Evolutionary conservation across 2,113 vertebrate genomes (phyloP), one percentile per base, ranked within the genome.

Genomic region (Lontra canadensis): DNA sequence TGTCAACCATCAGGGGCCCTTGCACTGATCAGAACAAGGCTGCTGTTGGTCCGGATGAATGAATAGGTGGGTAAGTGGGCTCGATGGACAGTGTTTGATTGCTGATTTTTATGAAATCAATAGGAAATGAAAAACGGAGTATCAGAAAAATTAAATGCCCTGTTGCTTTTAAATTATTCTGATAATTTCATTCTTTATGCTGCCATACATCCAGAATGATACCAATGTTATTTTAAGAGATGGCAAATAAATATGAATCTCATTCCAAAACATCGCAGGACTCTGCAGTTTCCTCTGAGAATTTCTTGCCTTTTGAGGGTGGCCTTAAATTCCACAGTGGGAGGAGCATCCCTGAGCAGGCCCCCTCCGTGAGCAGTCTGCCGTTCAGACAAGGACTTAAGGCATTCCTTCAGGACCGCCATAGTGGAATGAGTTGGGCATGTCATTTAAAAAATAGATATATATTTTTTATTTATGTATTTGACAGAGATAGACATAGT

Each of bases 51-150:
- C 44, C 7, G 11, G 69, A 42, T 91, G 34, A 23, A 49, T 31
- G 49, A 23, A 49, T 26, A 57, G 0, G 14, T 23, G 29, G 34
- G n/a, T 18, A 20, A 9, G 55, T 18, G 11, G 44, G 26, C 31
- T 71, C 49, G 8, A 34, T 9, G 31, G 42, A 52, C 39, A 69
- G 36, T 49, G 34, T 36, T 73, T 36, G 23, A 25, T 55, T 93
- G 74, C 57, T 80, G 49, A 67, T 80, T 88, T 83, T 93, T 91
- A 83, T 84, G 25, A 92, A 92, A 49, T 65, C 82, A 90, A 67
- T 25, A 85, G 61, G 42, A 94, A 90, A 83, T 36, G 69, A 81
- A 86, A 96, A 95, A 34, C 12, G 6, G 55, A 44, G 39, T 55
- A 88, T 65, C 52, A 73, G 23, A 96, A 87, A 84, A 83, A 82